phyloP scores from a whole-genome alignment of 1,140 invertebrate genomes.

The Drosophila kanapiae region DNA sequence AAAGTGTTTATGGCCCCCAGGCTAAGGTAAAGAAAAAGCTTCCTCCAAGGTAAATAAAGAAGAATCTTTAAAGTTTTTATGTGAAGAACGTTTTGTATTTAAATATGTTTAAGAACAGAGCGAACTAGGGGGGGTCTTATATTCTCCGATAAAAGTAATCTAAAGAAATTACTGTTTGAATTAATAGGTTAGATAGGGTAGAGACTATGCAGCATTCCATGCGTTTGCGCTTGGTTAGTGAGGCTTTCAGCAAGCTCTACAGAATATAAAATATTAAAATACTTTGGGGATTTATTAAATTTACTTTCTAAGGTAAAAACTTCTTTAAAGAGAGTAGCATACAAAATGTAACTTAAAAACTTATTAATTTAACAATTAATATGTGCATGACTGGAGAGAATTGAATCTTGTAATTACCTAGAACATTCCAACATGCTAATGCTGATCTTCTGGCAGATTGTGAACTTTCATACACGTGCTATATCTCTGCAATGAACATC shows the following conservation, averaged over 20 bases:
- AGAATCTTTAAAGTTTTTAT: background rate
- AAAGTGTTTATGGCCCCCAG: conserved; percentile 8
- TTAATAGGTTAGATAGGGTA: background rate
- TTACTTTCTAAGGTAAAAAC: background rate
- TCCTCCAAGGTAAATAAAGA: background rate
- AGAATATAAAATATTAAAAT: too few relatives aligned
- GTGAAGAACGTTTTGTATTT: background rate
- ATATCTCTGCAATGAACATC: conserved; percentile 4
- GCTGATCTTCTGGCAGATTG: conserved; percentile 3
- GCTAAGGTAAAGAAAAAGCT: conserved; percentile 11
- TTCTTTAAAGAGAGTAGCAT: background rate
- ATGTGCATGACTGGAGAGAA: background rate
- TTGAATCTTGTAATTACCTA: conserved; percentile 1
- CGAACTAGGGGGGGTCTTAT: background rate
- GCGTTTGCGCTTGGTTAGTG: background rate
- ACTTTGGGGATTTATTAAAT: background rate
- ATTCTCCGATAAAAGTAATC: background rate
- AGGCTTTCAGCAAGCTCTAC: too few relatives aligned
- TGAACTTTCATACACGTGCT: conserved; percentile 16
- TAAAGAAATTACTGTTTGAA: background rate
- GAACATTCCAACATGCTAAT: conserved; percentile 15
- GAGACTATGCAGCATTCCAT: too few relatives aligned
- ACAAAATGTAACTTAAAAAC: background rate
- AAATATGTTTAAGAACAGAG: background rate
- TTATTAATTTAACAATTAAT: background rate